Evolutionary conservation across 2,113 vertebrate species (phyloP), one percentile per base, ranked within the genome.

Genomic region (Nothobranchius kuhntae): DNA sequence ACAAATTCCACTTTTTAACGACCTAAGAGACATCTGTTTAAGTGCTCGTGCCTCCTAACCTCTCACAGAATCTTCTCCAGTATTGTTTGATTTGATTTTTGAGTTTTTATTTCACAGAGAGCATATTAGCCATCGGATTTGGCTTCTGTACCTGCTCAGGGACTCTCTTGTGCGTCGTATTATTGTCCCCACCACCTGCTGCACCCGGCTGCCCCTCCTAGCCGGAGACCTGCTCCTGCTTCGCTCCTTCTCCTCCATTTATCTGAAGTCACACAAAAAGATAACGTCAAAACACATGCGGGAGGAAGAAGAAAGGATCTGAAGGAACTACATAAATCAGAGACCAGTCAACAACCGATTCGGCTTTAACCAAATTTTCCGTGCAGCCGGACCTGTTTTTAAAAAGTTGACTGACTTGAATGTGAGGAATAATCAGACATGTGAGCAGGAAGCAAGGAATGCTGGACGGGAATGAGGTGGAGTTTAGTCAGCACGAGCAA

Each of bases 161-260:
- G 93, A 92, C 87, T 96, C 95, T 77, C 95, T 92, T 48, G 95
- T 94, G 35, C 96, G 96, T 17, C 96, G 93, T 77, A 99, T 96
- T 94, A 97, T 98, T 84, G 95, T 95, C 14, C 95, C 95, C 87
- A 99, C 96, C 92, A 98, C 95, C 87, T 98, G 97, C 78, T 99
- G 97, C 92, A 99, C 94, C 81, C 96, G 90, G 65, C 92, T 93
- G 70, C 95, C 86, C 91, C 95, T 93, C 63, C 95, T 93, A 68
- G 92, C 87, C 36, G 96, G 96, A 84, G 94, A 93, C 85, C 95
- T 91, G 88, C 93, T 94, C 90, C 95, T 89, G 90, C 93, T 94
- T 90, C 93, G 80, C 90, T 98, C 96, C 82, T 95, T 92, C 91
- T 98, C 95, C 93, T 98, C 98, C 98, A 99, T 99, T 94, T 98